Percentiles rank a stretch among this genome's conserved stretches.
Conservation (phyloP, 92 coral and sea anemone genomes). For the Virgularia gustaviana region DNA sequence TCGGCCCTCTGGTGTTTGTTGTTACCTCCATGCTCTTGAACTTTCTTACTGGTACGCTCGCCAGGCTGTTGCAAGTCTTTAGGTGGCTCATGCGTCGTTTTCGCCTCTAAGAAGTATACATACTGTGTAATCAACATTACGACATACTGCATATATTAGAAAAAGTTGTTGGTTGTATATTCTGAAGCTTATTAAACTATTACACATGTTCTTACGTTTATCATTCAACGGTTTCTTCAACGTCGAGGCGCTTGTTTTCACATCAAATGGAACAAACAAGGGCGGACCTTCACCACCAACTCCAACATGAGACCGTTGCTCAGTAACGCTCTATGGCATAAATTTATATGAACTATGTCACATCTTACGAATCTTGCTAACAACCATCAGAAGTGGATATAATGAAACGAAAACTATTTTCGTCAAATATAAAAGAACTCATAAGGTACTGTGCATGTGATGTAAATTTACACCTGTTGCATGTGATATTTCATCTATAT, state of each 20-base stretch:
- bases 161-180: no score
- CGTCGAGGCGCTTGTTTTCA: background rate
- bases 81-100: background rate
- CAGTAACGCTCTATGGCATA: slow-evolving; percentile 22
- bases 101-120: background rate
- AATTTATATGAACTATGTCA: background rate
- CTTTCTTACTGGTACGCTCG: background rate
- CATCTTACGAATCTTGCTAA: background rate
- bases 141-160: background rate
- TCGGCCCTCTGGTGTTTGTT: no score
- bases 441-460: no score
- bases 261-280: slow-evolving; percentile 11
- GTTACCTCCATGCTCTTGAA: background rate
- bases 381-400: background rate
- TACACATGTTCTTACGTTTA: slow-evolving; percentile 15
- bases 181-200: no score
- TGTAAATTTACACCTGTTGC: no score
- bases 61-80: background rate
- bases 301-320: slow-evolving; percentile 1
- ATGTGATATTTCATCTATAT: no score
- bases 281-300: slow-evolving; percentile 28
- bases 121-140: background rate
- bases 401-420: background rate
- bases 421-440: no score
- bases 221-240: background rate